A percentile compares a stretch with the other conserved stretches of the same genome.
Evolutionary conservation across 2,113 vertebrate species (phyloP).

Genomic region (Centropus unirufus): DNA sequence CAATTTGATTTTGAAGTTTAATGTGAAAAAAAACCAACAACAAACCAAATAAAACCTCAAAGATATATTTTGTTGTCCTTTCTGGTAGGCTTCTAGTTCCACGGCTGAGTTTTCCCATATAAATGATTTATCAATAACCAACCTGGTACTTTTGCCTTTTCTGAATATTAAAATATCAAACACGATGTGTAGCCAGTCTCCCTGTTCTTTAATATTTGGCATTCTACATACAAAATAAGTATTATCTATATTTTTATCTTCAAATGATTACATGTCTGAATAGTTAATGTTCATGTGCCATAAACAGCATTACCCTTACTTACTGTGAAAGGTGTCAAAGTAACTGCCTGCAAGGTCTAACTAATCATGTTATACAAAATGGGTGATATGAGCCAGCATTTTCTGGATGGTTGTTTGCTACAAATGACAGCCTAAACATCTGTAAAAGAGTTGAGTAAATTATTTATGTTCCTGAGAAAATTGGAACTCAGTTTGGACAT

Average conservation of each 20-base stretch:
- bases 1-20: background rate
- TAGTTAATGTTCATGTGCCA: background rate
- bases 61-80: slow-evolving; percentile 36
- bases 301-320: background rate
- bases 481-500: background rate
- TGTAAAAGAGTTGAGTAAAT: background rate
- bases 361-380: background rate
- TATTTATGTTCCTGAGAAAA: background rate
- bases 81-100: slow-evolving; percentile 21
- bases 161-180: slow-evolving; percentile 57
- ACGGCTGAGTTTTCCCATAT: background rate
- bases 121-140: slow-evolving; percentile 55
- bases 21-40: background rate
- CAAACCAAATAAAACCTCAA: background rate
- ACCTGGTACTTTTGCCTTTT: slow-evolving; percentile 87
- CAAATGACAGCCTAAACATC: background rate
- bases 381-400: background rate
- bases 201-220: background rate
- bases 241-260: background rate
- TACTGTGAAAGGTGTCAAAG: background rate
- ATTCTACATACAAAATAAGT: background rate
- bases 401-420: background rate
- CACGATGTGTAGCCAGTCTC: background rate
- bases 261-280: background rate
- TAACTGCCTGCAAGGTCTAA: background rate